Evolutionary conservation across 2,888 invertebrate species (phyloP), one percentile per base, ranked within the genome.

Genomic region (Oxycera nigricornis): DNA sequence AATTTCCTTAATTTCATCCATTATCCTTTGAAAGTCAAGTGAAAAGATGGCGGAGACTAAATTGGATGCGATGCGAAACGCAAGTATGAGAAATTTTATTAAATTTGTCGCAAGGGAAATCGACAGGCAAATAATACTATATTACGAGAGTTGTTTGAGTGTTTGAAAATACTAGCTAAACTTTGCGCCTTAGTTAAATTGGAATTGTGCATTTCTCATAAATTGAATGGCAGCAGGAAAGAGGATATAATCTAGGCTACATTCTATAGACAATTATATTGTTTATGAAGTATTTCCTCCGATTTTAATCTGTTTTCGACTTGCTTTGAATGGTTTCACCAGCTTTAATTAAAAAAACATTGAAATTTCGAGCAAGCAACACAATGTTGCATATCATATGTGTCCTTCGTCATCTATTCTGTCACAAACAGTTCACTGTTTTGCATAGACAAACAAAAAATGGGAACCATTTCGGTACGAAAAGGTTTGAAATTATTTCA

Each of bases 1-100:
- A 46, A 46, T 46, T 46, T 46, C 46, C 46, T 46, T 46, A 46
- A 46, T 46, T 46, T 46, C n/a, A 46, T 3, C 46, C 46, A 46
- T 46, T 46, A 46, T 46, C 11, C 17, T 46, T 46, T 14, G 6
- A 46, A 46, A 46, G 46, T 46, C 46, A 46, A 46, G 46, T 46
- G 3, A 11, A 46, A 46, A 7, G 46, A 46, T 46, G 46, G 4
- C 11, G 46, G 46, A 46, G 11, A 46, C 46, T 14, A 46, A 3
- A 46, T 46, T 46, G 11, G 11, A 3, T 2, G 46, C 46, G 17
- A 14, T 14, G 17, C 3, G 17, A 14, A 46, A 17, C 11, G 35
- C 46, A 7, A 17, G 46, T 46, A 3, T 2, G n/a, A 7, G 46
- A 7, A 46, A 7, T 11, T 46, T 14, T 14, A 46, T 46, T 46